phyloP scores from a whole-genome alignment of 2,113 vertebrate species.

The Psittacula cyanocephala region DNA sequence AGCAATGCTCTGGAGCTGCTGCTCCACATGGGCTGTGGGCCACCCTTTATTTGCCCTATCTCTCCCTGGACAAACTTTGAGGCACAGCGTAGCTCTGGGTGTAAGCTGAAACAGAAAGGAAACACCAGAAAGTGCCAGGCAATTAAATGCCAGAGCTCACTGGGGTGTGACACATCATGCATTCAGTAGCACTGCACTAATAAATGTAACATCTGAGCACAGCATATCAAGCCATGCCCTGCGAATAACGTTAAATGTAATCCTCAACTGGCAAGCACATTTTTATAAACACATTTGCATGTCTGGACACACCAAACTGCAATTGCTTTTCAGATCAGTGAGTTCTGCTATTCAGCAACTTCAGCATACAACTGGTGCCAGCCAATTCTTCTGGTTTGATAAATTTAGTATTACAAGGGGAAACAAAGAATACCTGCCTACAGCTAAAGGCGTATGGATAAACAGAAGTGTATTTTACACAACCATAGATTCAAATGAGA shows the following conservation, averaged over 20 bases:
- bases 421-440: background rate
- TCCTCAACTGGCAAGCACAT: background rate
- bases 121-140: background rate
- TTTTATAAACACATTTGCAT: background rate
- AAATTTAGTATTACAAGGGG: background rate
- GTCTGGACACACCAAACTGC: background rate
- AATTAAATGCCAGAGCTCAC: background rate
- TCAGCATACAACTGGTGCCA: background rate
- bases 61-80: background rate
- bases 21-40: background rate
- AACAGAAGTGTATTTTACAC: background rate
- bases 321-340: background rate
- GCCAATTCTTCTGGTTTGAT: background rate
- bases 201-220: background rate
- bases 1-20: background rate
- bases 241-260: background rate
- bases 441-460: background rate
- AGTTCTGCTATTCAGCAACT: background rate
- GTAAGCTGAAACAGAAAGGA: background rate
- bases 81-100: background rate
- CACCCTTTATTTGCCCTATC: background rate
- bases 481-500: background rate
- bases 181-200: background rate
- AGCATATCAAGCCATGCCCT: background rate
- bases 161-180: accelerated